Evolutionary conservation across 2,797 vertebrate genomes (phyloP).

Genomic region (Miichthys miiuy): DNA sequence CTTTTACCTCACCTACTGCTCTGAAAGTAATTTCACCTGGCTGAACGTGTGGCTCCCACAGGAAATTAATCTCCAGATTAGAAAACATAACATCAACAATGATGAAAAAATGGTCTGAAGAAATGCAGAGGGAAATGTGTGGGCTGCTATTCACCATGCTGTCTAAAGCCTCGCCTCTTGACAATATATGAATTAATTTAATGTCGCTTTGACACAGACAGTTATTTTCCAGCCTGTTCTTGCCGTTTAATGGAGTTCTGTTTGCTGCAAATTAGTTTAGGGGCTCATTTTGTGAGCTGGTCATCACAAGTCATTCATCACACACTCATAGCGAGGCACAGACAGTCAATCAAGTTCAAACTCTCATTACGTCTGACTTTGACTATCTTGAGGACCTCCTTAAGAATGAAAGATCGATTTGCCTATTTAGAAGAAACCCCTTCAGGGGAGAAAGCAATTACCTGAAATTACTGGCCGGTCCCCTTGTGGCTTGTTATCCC

Average conservation of each 20-base stretch:
- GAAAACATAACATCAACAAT: constrained; percentile 21
- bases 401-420: constrained; percentile 4
- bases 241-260: constrained; percentile 1
- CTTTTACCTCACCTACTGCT: constrained; percentile 13
- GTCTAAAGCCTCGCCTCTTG: constrained; percentile 23
- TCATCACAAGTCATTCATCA: constrained; percentile 18
- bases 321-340: constrained; percentile 2
- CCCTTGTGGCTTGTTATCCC: background rate
- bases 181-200: constrained; percentile 27
- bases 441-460: constrained; percentile 8
- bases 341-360: constrained; percentile 31
- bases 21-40: constrained; percentile 23
- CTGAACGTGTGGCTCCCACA: constrained; percentile 28
- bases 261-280: constrained; percentile 15
- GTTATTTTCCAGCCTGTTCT: constrained; percentile 14
- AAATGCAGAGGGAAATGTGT: background rate
- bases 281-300: constrained; percentile 13
- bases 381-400: background rate
- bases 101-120: constrained; percentile 17
- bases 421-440: background rate
- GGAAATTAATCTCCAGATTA: constrained; percentile 61
- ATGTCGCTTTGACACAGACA: constrained; percentile 22
- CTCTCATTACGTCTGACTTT: constrained; percentile 21
- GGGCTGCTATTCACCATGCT: constrained; percentile 24
- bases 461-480: constrained; percentile 4